These are phyloP conservation scores for Drosophila emarginata DNA, from an alignment of 2,888 invertebrate species.

Conservation along the genomic window DNA sequence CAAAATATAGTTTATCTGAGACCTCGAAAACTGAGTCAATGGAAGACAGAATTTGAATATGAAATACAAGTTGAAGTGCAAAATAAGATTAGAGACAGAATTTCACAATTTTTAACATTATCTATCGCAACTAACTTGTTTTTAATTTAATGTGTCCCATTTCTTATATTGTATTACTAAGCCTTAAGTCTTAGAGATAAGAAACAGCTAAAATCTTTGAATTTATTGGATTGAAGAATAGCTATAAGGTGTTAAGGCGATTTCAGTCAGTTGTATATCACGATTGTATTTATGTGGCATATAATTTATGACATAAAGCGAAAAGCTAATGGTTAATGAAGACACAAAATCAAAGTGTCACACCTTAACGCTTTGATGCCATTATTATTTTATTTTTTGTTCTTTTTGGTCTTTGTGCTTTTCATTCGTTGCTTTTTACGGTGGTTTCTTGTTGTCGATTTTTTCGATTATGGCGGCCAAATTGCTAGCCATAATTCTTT, in stretches of 20 bases:
- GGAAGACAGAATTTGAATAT: too few species aligned
- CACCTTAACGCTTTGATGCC: conserved; percentile 24
- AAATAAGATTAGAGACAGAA: too few species aligned
- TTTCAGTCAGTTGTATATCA: background rate
- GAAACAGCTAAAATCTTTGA: too few species aligned
- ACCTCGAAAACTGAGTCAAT: too few species aligned
- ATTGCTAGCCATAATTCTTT: conserved; percentile 69
- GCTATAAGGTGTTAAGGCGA: background rate
- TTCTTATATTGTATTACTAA: too few species aligned
- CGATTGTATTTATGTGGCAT: conserved; percentile 1
- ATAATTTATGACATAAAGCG: background rate
- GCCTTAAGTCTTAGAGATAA: too few species aligned
- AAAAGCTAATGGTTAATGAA: conserved; percentile 46
- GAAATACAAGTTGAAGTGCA: too few species aligned
- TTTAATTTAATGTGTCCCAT: too few species aligned
- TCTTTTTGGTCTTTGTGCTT: background rate
- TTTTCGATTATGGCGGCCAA: conserved; percentile 36
- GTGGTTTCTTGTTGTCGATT: conserved; percentile 5
- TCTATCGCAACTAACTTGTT: too few species aligned
- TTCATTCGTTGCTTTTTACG: background rate
- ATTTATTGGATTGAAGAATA: background rate
- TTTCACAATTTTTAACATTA: too few species aligned
- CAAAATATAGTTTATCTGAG: too few species aligned
- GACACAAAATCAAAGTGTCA: conserved; percentile 26
- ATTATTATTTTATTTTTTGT: conserved; percentile 11